phyloP scores from a whole-genome alignment of 2,888 invertebrate genomes.

The Diogma glabrata region DNA sequence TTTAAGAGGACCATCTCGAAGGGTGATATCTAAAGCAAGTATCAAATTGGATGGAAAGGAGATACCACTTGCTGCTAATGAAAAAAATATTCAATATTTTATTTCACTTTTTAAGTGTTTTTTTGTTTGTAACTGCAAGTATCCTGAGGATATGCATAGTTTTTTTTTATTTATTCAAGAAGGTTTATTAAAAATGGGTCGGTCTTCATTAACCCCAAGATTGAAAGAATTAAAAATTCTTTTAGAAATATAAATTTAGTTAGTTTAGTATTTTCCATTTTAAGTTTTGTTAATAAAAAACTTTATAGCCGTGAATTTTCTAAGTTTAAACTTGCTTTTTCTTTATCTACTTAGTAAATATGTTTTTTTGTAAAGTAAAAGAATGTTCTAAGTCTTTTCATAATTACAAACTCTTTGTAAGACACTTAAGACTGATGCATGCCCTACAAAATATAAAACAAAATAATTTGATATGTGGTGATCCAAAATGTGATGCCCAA shows the following conservation, averaged over 20 bases:
- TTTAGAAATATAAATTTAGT: neutral
- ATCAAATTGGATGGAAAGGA: neutral
- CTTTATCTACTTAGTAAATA: too few relatives aligned
- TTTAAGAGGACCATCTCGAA: neutral
- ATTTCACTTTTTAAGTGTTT: neutral
- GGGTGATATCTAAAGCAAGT: neutral
- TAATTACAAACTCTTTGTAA: neutral
- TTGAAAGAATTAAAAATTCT: conserved; percentile 1
- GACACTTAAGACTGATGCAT: neutral
- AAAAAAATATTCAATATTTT: neutral
- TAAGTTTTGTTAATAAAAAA: too few relatives aligned
- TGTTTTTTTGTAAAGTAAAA: neutral
- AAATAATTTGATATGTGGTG: neutral
- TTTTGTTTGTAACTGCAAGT: neutral
- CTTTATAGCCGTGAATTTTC: too few relatives aligned
- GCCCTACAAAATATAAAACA: neutral
- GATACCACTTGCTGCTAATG: neutral
- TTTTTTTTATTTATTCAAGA: neutral
- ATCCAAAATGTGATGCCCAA: neutral
- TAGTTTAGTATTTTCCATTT: neutral
- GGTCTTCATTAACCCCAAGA: neutral
- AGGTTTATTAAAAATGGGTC: neutral
- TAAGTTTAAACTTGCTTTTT: too few relatives aligned
- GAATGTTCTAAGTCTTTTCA: neutral
- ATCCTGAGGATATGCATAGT: neutral